Conservation (phyloP, 2,797 vertebrate genomes). For the Phalanger gymnotis region DNA sequence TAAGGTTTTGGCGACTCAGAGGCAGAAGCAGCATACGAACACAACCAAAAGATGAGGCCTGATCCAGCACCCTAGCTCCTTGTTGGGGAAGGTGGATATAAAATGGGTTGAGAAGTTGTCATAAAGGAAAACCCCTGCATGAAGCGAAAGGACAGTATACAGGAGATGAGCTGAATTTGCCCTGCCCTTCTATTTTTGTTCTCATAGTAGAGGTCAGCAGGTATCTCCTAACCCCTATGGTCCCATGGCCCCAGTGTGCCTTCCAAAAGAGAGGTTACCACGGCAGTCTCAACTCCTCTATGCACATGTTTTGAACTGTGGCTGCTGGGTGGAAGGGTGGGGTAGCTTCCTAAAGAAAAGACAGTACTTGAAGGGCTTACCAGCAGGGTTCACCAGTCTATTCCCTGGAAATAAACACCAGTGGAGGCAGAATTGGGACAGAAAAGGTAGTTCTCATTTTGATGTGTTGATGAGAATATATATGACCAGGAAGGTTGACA, state of each 20-base stretch:
- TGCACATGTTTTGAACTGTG: not conserved
- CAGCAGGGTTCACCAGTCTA: constrained; percentile 7
- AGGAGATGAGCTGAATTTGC: not conserved
- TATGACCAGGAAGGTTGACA: not conserved
- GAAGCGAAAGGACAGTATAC: not conserved
- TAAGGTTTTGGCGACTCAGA: constrained; percentile 64
- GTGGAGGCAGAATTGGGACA: not conserved
- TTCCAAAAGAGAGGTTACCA: constrained; percentile 22
- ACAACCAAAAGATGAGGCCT: constrained; percentile 13
- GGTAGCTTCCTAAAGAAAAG: not conserved
- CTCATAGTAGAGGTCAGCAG: not conserved
- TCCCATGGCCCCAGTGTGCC: not conserved
- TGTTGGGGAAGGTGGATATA: constrained; percentile 25
- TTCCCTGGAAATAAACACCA: constrained; percentile 16
- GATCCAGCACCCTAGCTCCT: not conserved
- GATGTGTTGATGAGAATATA: not conserved
- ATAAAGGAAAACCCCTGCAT: not conserved
- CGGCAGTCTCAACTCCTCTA: not conserved
- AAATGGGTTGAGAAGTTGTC: not conserved
- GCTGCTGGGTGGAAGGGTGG: constrained; percentile 20
- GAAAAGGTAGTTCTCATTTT: not conserved
- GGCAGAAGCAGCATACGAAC: constrained; percentile 42
- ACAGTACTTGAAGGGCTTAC: constrained; percentile 13
- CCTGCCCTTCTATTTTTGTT: not conserved
- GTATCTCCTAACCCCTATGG: not conserved